phyloP scores from a whole-genome alignment of 2,888 invertebrate species.

The Orchesellides sinensis region DNA sequence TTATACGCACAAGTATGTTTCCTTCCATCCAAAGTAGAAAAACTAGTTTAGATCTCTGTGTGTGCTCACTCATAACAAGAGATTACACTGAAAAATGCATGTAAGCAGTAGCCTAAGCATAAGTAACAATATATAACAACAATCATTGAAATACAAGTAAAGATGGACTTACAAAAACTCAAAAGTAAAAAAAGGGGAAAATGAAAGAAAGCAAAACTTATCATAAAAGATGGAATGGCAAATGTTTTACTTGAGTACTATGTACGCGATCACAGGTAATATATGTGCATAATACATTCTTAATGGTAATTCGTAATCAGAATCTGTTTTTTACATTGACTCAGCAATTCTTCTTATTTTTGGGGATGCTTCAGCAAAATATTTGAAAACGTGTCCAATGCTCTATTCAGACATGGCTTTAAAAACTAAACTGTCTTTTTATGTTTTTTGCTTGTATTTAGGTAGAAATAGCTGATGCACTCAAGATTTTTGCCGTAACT shows the following conservation, averaged over 20 bases:
- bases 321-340: no score
- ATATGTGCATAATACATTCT: background rate
- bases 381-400: no score
- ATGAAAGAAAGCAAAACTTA: constrained; percentile 1
- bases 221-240: no score
- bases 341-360: no score
- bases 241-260: no score
- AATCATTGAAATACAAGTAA: background rate
- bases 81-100: background rate
- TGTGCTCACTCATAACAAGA: constrained; percentile 1
- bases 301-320: no score
- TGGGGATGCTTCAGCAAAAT: no score
- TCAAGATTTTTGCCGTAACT: no score
- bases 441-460: no score
- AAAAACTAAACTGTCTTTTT: no score
- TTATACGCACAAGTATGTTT: background rate
- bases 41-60: constrained; percentile 33
- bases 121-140: background rate
- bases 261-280: background rate
- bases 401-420: no score
- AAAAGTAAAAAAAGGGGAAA: background rate
- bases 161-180: background rate
- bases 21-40: constrained; percentile 28
- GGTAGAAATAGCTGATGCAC: no score
- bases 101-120: background rate